Base-by-base conservation (phyloP, 2,888 invertebrate genomes). In the Charanyca ferruginea region DNA sequence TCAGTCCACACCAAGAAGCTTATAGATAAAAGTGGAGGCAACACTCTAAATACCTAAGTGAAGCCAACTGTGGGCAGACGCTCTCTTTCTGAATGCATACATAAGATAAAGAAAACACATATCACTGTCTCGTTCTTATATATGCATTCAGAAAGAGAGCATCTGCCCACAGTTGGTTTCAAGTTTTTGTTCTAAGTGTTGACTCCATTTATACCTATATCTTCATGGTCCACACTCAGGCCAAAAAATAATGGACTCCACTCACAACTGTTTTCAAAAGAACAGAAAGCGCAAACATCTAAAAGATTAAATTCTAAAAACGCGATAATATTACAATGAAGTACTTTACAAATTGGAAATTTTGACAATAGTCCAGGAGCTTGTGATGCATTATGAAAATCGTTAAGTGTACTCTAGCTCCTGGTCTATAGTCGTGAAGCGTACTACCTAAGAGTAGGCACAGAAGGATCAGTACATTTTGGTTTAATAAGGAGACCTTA, bases 401-500 rank as follows among this genome's bases (percentile, higher is more conserved):
- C 65, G 63, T 72, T 64, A 66, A 66, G 64, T 66, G 71, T 74
- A 71, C 54, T 60, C 61, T 55, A 77, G 64, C 85, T 84, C 84
- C 80, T 69, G 81, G 68, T 49, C 79, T 84, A 87, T 80, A 77
- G 77, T 69, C 81, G 67, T 68, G 80, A 83, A 84, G 82, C 82
- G 77, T 80, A 83, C 77, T 81, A 78, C 83, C 80, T 91, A 94
- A 86, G 72, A 93, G 90, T 92, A 95, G 95, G 95, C 95, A 95
- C 95, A 94, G 94, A 93, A 92, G 94, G 94, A 93, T 95, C 95
- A 95, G 95, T 95, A 95, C 95, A 90, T 94, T 94, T 93, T 94
- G 94, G 93, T 94, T 93, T 92, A 86, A 74, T 87, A 90, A 82
- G 92, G 93, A 92, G 90, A 92, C 89, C 90, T 92, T 93, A 91